Evolutionary conservation across 2,888 invertebrate species (phyloP).

Genomic region (Syrphus vitripennis): DNA sequence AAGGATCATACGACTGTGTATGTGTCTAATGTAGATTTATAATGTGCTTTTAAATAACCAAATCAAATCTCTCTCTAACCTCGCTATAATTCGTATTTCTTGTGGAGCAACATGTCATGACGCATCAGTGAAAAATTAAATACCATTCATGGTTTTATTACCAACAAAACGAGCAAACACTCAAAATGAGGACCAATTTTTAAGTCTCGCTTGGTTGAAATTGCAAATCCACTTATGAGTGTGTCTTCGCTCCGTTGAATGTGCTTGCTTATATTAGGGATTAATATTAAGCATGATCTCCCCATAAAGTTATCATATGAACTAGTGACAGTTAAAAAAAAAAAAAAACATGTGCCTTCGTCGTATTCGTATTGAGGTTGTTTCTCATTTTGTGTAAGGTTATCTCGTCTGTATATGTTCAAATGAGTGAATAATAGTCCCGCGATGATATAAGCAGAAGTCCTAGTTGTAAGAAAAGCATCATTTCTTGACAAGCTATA

Average conservation of each 20-base stretch:
- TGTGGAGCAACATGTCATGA: background rate
- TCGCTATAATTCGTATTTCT: background rate
- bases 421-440: constrained; percentile 61
- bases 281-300: constrained; percentile 43
- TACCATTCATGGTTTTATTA: constrained; percentile 43
- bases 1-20: background rate
- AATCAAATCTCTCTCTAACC: background rate
- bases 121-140: constrained; percentile 29
- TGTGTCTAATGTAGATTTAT: background rate
- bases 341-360: constrained; percentile 30
- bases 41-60: background rate
- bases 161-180: constrained; percentile 14
- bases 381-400: background rate
- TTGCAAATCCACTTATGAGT: constrained; percentile 13
- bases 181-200: constrained; percentile 14
- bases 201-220: background rate
- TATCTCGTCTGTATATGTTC: background rate
- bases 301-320: constrained; percentile 20
- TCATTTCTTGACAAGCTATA: background rate
- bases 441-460: constrained; percentile 11
- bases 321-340: constrained; percentile 35
- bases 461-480: constrained; percentile 21
- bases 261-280: constrained; percentile 40
- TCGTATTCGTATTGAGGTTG: constrained; percentile 10
- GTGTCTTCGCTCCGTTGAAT: constrained; percentile 27